phyloP scores from a whole-genome alignment of 1,140 invertebrate genomes.

The Lethrus apterus region DNA sequence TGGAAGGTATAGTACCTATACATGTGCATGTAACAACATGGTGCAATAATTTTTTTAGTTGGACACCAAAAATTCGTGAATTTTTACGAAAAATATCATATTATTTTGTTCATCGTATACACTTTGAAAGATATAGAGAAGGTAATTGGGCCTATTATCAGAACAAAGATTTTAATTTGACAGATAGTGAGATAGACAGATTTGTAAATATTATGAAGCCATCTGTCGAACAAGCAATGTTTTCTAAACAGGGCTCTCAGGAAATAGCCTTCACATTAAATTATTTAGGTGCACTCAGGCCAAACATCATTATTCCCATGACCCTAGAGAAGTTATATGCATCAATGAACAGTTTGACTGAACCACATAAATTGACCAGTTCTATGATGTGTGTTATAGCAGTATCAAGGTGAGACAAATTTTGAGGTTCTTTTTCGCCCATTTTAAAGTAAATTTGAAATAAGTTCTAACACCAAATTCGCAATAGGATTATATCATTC shows the following conservation, averaged over 20 bases:
- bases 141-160: constrained; percentile 60
- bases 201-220: constrained; percentile 61
- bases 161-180: constrained; percentile 62
- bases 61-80: constrained; percentile 59
- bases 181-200: constrained; percentile 71
- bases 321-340: constrained; percentile 72
- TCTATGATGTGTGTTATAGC: constrained; percentile 70
- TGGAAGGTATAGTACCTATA: constrained; percentile 45
- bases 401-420: constrained; percentile 57
- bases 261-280: constrained; percentile 64
- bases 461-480: too few species aligned
- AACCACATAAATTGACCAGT: constrained; percentile 77
- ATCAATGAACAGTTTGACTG: constrained; percentile 76
- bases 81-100: constrained; percentile 53
- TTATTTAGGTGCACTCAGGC: constrained; percentile 68
- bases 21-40: neutral
- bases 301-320: constrained; percentile 74
- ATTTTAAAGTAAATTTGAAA: too few species aligned
- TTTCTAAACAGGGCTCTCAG: constrained; percentile 59
- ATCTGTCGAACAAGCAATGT: constrained; percentile 56
- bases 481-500: too few species aligned
- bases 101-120: constrained; percentile 52
- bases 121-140: constrained; percentile 57
- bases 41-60: constrained; percentile 39
- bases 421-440: too few species aligned